Evolutionary conservation across 1,140 invertebrate species (phyloP), one percentile per base, ranked within the genome.

Genomic region (Drosophila albomicans): DNA sequence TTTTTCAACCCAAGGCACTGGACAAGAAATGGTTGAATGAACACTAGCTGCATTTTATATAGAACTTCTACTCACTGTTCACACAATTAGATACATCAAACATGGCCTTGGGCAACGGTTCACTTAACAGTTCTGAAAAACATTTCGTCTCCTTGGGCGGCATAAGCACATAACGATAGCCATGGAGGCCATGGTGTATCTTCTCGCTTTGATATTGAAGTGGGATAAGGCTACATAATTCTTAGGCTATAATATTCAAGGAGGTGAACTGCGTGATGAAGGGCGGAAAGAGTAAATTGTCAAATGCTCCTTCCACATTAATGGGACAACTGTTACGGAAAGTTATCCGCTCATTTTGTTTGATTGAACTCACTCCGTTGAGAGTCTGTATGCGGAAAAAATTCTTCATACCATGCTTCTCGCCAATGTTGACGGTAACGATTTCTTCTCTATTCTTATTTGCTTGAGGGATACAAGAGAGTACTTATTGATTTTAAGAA

Each of bases 401-500:
- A 35, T 94, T 92, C 3, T 93, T 74, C 51, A 94, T 81, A 0
- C 94, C 94, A 91, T 94, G 93, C 49, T 94, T 82, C 0, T 92
- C 82, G 0, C 95, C 95, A 2, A 95, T 94, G 61, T 93, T 94
- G 0, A 96, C 95, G 0, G 94, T 95, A 13, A 95, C 93, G 1
- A 93, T 91, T 75, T 96, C 95, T 8, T 91, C 90, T 15, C 15
- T 15, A 15, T 15, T 15, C 15, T 15, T 15, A 15, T 15, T 66
- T 95, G 95, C 58, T 95, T 96, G 79, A 0, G 5, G 38, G 5
- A 8, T 8, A 11, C 16, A 20, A 20, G n/a, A 43, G 2, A 20
- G 20, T 20, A 20, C 20, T 20, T 20, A 2, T 3, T 20, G 20
- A 20, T 20, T 20, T 20, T 20, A 20, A 20, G 20, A 20, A 20